Evolutionary conservation across 2,888 invertebrate species (phyloP), one percentile per base, ranked within the genome.

Genomic region (Lasioglossum zephyrum): DNA sequence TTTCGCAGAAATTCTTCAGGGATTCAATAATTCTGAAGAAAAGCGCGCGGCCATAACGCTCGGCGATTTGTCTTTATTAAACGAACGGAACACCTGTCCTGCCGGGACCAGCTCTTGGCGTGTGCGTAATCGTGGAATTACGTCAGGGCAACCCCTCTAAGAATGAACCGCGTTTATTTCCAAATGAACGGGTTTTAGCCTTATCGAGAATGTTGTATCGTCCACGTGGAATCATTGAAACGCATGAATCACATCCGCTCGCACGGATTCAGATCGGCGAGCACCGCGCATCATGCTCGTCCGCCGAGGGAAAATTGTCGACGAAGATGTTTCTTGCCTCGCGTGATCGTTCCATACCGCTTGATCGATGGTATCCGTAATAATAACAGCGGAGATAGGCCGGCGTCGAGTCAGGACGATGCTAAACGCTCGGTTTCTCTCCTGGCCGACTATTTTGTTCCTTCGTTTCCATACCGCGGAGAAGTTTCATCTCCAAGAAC

Each of bases 291-390:
- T 22, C 41, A 26, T 60, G 41, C 31, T 36, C 66, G 47, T 26
- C 47, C 44, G 41, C 16, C 22, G 39, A 36, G 63, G 47, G 72
- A 60, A 57, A 79, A 79, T 79, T 49, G 76, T 74, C 39, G 79
- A 69, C 66, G 72, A 73, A 85, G 76, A 76, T 73, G 73, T 83
- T 85, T 83, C 82, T 83, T 79, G 79, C 36, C 44, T 76, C 73
- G 79, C 79, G 79, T 78, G 85, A 84, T 84, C 84, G 84, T 77
- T 82, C 77, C 77, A 49, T 83, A 74, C 73, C 73, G 72, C 47
- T 84, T 77, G 84, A 84, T 84, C 84, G 82, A 84, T 49, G 77
- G 69, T 70, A 77, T 77, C 82, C 53, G 47, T 82, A 77, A 84
- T 82, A 77, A 82, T 82, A 74, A 84, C 69, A 73, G 31, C n/a